A percentile compares a stretch with the other conserved stretches of the same genome.
phyloP scores from a whole-genome alignment of 2,113 vertebrate genomes.

The Romanogobio albipinnatus region DNA sequence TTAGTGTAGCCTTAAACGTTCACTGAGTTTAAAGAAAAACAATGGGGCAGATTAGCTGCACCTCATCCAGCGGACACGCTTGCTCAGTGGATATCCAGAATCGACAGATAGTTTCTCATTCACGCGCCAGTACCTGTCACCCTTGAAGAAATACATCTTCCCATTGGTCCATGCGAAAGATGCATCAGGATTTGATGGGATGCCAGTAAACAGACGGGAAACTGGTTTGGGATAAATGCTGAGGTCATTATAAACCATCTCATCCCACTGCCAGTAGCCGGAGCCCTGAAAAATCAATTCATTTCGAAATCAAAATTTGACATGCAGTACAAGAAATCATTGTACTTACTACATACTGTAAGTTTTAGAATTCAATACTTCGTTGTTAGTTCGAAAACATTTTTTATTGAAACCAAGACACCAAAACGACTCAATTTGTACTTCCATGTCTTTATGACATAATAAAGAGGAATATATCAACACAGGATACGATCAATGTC shows the following conservation, averaged over 20 bases:
- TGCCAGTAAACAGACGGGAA: constrained; percentile 77
- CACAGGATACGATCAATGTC: too few species aligned
- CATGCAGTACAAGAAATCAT: neutral
- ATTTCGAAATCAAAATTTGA: neutral
- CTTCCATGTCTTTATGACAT: too few species aligned
- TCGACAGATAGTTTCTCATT: constrained; percentile 77
- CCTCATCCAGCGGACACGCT: constrained; percentile 81
- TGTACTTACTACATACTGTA: neutral
- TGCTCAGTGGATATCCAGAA: constrained; percentile 81
- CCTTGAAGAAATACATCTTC: constrained; percentile 85
- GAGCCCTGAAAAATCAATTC: constrained; percentile 64
- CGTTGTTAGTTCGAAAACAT: neutral
- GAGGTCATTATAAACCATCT: constrained; percentile 75
- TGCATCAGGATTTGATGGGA: constrained; percentile 75
- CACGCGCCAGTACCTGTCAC: constrained; percentile 83
- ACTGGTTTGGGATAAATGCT: constrained; percentile 80
- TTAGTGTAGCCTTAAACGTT: neutral
- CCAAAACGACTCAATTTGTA: neutral
- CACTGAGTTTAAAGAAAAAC: neutral
- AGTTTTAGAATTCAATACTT: neutral
- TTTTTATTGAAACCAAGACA: neutral
- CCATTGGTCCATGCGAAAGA: constrained; percentile 84
- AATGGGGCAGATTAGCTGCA: constrained; percentile 63
- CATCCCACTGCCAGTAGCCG: constrained; percentile 86
- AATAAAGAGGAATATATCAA: too few species aligned